Percentiles rank a stretch among this genome's conserved stretches.
phyloP scores from a whole-genome alignment of 2,797 vertebrate species.

The Xenops minutus region DNA sequence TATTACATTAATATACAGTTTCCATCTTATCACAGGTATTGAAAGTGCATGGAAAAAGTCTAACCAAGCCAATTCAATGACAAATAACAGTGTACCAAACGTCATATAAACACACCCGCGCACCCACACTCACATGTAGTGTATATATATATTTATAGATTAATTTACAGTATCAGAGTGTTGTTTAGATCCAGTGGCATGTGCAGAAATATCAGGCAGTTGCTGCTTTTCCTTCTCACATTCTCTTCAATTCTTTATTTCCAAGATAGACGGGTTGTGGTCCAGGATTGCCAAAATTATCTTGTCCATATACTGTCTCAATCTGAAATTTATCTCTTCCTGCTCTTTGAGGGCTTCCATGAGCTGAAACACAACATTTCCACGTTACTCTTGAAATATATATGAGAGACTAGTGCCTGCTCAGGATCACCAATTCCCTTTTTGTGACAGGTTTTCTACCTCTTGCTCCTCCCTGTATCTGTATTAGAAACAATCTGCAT shows the following conservation, averaged over 20 bases:
- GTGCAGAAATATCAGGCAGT: constrained; percentile 58
- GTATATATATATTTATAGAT: constrained; percentile 68
- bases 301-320: constrained; percentile 99
- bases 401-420: neutral
- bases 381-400: neutral
- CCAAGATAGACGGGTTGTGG: constrained; percentile 95
- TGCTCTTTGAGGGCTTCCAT: constrained; percentile 98
- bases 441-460: neutral
- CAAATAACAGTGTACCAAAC: constrained; percentile 56
- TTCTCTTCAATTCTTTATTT: constrained; percentile 90
- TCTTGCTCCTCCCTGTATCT: neutral
- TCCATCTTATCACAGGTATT: constrained; percentile 52
- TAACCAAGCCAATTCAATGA: constrained; percentile 50
- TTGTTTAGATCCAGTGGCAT: constrained; percentile 66
- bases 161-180: constrained; percentile 70
- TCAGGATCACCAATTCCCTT: neutral
- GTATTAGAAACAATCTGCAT: neutral
- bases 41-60: constrained; percentile 65
- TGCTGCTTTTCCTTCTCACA: constrained; percentile 16
- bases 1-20: constrained; percentile 66
- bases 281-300: constrained; percentile 96
- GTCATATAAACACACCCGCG: constrained; percentile 50
- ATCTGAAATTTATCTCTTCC: constrained; percentile 93
- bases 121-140: constrained; percentile 51
- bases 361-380: constrained; percentile 77